Percentiles rank a stretch among this genome's conserved stretches.
Conservation (phyloP, 2,888 invertebrate species). For the Craniophora ligustri region DNA sequence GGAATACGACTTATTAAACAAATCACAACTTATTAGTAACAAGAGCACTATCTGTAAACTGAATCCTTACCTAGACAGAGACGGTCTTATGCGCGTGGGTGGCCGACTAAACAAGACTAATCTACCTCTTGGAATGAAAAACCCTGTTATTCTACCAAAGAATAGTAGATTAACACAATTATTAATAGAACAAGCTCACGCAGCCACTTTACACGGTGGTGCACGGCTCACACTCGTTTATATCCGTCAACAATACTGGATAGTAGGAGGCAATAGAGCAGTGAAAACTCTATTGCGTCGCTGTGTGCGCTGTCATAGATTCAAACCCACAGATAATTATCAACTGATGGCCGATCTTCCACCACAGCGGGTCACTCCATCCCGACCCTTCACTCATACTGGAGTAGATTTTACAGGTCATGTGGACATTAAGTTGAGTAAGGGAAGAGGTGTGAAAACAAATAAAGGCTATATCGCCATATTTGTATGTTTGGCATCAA, state of each 20-base stretch:
- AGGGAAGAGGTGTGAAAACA: constrained; percentile 2
- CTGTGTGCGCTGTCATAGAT: constrained; percentile 15
- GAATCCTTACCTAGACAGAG: constrained; percentile 1
- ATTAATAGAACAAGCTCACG: constrained; percentile 7
- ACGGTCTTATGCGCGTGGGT: constrained; percentile 10
- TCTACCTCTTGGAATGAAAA: constrained; percentile 2
- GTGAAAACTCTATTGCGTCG: constrained; percentile 12
- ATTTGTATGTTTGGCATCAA: constrained; percentile 33
- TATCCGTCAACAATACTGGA: constrained; percentile 9
- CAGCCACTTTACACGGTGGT: constrained; percentile 7
- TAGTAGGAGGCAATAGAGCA: constrained; percentile 11
- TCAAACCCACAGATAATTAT: not conserved
- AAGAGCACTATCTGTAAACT: constrained; percentile 2
- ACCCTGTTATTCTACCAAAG: not conserved
- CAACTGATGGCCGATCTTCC: constrained; percentile 16
- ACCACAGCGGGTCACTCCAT: constrained; percentile 3
- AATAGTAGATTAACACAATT: constrained; percentile 2
- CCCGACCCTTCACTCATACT: constrained; percentile 4
- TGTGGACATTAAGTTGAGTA: constrained; percentile 13
- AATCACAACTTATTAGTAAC: not conserved
- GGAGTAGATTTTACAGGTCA: constrained; percentile 16
- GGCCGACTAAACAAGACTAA: constrained; percentile 8
- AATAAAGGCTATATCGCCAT: constrained; percentile 21
- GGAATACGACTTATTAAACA: not conserved
- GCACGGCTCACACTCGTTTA: constrained; percentile 8